Conservation (phyloP, 2,113 vertebrate genomes). For the Oostethus manadensis region DNA sequence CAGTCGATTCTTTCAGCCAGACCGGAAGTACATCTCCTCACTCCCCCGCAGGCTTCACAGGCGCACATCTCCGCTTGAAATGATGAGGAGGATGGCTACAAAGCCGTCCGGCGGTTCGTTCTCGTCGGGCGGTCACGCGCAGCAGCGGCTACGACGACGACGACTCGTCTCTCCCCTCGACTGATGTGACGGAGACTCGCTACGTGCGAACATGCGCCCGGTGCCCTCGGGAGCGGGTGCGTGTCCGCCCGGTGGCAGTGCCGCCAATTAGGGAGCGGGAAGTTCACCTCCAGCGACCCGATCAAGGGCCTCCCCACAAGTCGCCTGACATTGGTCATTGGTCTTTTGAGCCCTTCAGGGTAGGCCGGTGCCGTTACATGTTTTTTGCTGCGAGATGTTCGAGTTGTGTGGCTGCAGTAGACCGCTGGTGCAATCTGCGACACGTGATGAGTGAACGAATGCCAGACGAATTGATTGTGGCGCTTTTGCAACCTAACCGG, state of each 20-base stretch:
- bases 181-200: background rate
- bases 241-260: background rate
- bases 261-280: constrained; percentile 29
- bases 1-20: background rate
- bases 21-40: constrained; percentile 30
- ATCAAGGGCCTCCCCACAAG: constrained; percentile 8
- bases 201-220: background rate
- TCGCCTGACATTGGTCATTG: constrained; percentile 3
- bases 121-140: constrained; percentile 10
- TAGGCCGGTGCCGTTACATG: constrained; percentile 12
- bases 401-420: background rate
- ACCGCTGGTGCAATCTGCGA: background rate
- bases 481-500: no score
- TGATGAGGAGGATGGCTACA: constrained; percentile 1
- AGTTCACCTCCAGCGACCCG: constrained; percentile 41
- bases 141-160: background rate
- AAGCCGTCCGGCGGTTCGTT: constrained; percentile 17
- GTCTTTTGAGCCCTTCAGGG: constrained; percentile 9
- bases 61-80: constrained; percentile 2
- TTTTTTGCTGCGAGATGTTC: background rate
- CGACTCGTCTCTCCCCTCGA: background rate
- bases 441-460: no score
- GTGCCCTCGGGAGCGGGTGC: constrained; percentile 10
- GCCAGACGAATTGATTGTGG: no score
- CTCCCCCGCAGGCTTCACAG: constrained; percentile 19